Conservation (phyloP, 1,140 invertebrate species). For the Arion vulgaris region DNA sequence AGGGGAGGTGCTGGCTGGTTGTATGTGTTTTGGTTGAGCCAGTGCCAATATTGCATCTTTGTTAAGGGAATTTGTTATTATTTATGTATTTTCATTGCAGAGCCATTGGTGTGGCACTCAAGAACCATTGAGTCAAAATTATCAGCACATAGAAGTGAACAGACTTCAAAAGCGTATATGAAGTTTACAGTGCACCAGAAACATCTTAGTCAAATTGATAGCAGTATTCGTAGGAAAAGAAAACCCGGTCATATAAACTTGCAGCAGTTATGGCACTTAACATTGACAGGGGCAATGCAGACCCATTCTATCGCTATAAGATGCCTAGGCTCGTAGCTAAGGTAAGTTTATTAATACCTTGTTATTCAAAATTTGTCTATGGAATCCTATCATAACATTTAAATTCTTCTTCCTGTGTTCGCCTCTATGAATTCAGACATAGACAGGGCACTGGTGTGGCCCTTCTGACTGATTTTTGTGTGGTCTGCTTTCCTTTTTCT, state of each 20-base stretch:
- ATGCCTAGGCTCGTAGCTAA: constrained; percentile 99
- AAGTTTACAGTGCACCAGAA: constrained; percentile 66
- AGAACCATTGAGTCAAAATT: constrained; percentile 59
- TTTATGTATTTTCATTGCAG: constrained; percentile 44
- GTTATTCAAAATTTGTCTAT: too few relatives aligned
- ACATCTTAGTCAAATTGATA: constrained; percentile 56
- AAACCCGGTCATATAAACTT: constrained; percentile 53
- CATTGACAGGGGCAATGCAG: constrained; percentile 95
- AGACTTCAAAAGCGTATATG: constrained; percentile 68
- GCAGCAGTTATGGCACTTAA: constrained; percentile 67
- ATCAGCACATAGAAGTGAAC: constrained; percentile 52
- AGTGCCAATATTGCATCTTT: too few relatives aligned
- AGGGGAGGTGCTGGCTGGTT: too few relatives aligned
- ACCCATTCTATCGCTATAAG: constrained; percentile 99
- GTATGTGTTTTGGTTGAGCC: too few relatives aligned
- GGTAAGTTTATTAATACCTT: too few relatives aligned
- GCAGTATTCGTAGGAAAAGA: constrained; percentile 62
- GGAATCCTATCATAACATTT: too few relatives aligned
- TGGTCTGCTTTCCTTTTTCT: too few relatives aligned
- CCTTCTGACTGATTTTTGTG: too few relatives aligned
- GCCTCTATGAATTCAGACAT: too few relatives aligned
- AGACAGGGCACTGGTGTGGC: too few relatives aligned
- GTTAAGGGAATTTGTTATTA: too few relatives aligned
- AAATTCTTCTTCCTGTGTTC: too few relatives aligned
- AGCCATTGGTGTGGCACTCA: constrained; percentile 66